phyloP scores from a whole-genome alignment of 2,797 vertebrate species.

The Coracias cyanogaster region DNA sequence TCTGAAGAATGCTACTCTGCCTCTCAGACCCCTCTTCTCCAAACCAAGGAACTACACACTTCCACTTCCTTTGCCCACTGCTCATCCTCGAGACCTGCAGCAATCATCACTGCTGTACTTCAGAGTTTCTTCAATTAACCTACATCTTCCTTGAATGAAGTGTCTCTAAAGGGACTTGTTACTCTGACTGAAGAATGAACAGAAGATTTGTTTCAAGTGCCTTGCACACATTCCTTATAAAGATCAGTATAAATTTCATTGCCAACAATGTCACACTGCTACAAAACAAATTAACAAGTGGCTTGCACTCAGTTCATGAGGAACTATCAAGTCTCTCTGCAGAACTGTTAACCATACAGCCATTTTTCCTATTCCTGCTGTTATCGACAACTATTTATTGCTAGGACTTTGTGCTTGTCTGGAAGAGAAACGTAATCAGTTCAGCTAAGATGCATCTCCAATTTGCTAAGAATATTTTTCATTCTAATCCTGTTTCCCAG shows the following conservation, averaged over 20 bases:
- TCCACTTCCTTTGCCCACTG: not conserved
- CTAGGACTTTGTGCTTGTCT: not conserved
- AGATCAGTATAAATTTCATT: not conserved
- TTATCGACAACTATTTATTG: not conserved
- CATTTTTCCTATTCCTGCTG: not conserved
- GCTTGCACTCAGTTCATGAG: not conserved
- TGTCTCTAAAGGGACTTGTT: not conserved
- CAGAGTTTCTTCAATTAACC: not conserved
- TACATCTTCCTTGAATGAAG: not conserved
- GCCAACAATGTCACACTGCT: not conserved
- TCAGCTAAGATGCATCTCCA: not conserved
- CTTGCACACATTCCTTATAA: not conserved
- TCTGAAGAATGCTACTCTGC: not conserved
- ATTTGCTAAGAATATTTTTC: slow-evolving; percentile 9
- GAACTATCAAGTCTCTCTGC: not conserved
- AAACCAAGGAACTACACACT: not conserved
- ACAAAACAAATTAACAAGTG: not conserved
- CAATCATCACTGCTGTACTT: not conserved
- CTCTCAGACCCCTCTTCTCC: not conserved
- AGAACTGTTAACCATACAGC: not conserved
- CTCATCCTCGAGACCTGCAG: not conserved
- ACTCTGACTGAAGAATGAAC: not conserved
- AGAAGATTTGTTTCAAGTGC: not conserved
- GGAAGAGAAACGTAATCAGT: slow-evolving; percentile 28
- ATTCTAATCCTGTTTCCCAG: slow-evolving; percentile 49